Evolutionary conservation across 2,113 vertebrate species (phyloP), one percentile per base, ranked within the genome.

Genomic region (Phrynosoma blainvillii): DNA sequence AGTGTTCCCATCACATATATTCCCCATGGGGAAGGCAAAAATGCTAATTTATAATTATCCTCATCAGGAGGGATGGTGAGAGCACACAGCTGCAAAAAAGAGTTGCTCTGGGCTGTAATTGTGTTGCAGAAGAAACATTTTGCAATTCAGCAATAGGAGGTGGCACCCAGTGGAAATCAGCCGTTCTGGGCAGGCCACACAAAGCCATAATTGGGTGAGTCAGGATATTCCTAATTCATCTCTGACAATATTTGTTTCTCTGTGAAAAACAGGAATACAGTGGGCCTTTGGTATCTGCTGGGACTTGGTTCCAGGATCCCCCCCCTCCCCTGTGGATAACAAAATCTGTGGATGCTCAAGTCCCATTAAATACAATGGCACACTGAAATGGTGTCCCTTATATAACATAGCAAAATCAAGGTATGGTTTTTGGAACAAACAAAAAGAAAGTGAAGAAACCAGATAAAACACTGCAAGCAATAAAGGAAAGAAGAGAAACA

Each of bases 11-110:
- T 21, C n/a, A 36, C 56, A 32, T 30, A 32, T n/a, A 54, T 74
- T 78, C n/a, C 68, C 23, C 52, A 79, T 52, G 73, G 5, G n/a
- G 65, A 79, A n/a, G 32, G 11, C 73, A 84, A 65, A 20, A 14
- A 82, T 62, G 71, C 52, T 87, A 66, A 71, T 87, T 73, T 65
- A 79, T 71, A 84, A 86, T 79, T 79, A 30, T 70, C 13, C 30
- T 87, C 65, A 66, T 82, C 74, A 90, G 81, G 66, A 47, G n/a
- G 75, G 74, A 74, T 62, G n/a, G 88, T 86, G 73, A 56, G 77
- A 82, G 36, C 62, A 62, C 36, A 47, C 65, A 90, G 75, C 74
- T 79, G 66, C 85, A 79, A 52, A 80, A 79, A 71, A 83, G 74
- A 82, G 47, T 66, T 25, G 36, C 36, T 78, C 65, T 71, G 36